Evolutionary conservation across 2,888 invertebrate genomes (phyloP).

Genomic region (Ennomos quercinarius): DNA sequence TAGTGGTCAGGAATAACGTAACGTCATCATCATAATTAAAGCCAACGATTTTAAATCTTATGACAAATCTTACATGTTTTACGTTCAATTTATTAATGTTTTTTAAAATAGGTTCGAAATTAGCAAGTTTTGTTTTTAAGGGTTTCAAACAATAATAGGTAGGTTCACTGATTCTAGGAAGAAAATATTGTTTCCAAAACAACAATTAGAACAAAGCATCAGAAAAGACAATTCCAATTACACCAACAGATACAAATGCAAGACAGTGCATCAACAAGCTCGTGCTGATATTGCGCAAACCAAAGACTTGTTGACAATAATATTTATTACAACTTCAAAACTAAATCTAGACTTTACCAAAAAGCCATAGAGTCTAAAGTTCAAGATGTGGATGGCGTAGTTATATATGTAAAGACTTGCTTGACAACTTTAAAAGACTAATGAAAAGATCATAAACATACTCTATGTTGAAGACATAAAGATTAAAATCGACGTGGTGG

Average conservation of each 20-base stretch:
- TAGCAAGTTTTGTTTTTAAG: no score
- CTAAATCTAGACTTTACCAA: slow-evolving; percentile 47
- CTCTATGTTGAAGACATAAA: slow-evolving; percentile 47
- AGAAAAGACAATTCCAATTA: slow-evolving; percentile 50
- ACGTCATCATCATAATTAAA: slow-evolving; percentile 9
- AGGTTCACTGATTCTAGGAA: no score
- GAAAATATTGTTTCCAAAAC: slow-evolving; percentile 8
- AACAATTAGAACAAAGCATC: slow-evolving; percentile 42
- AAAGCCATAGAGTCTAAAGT: slow-evolving; percentile 43
- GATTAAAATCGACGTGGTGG: slow-evolving; percentile 39
- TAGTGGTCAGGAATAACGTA: no score
- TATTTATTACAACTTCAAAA: slow-evolving; percentile 31
- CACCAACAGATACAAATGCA: slow-evolving; percentile 50
- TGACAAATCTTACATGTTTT: no score
- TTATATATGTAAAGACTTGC: slow-evolving; percentile 47
- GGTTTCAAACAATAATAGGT: no score
- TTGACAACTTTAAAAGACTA: slow-evolving; percentile 32
- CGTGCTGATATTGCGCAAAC: slow-evolving; percentile 70
- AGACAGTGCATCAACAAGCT: slow-evolving; percentile 57
- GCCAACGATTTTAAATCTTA: no score
- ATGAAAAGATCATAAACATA: slow-evolving; percentile 42
- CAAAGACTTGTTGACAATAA: slow-evolving; percentile 51
- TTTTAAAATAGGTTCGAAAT: no score
- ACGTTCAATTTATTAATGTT: no score
- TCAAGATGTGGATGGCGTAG: slow-evolving; percentile 34